Evolutionary conservation across 2,113 vertebrate species (phyloP).

Genomic region (Scartelaos histophorus): DNA sequence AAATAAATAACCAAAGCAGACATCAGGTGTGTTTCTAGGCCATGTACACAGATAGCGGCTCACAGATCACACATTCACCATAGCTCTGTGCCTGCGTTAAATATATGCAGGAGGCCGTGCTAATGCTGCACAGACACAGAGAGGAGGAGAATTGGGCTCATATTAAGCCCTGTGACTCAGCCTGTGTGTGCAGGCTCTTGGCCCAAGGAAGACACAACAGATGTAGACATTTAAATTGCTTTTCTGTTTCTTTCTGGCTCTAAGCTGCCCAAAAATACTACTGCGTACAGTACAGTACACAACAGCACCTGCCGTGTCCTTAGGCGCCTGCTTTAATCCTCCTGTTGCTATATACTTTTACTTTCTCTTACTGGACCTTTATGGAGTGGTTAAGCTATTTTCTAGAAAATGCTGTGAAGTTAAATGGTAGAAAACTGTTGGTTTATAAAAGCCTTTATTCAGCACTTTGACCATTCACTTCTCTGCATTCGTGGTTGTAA

Average conservation of each 20-base stretch:
- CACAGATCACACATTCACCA: slow-evolving; percentile 13
- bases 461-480: too few species aligned
- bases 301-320: slow-evolving; percentile 7
- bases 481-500: too few species aligned
- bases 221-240: slow-evolving; percentile 32
- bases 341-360: not conserved
- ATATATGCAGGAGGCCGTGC: slow-evolving; percentile 33
- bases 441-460: too few species aligned
- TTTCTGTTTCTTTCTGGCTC: slow-evolving; percentile 21
- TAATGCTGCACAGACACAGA: slow-evolving; percentile 25
- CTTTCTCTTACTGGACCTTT: not conserved
- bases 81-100: slow-evolving; percentile 22
- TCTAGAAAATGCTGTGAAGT: too few species aligned
- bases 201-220: slow-evolving; percentile 31
- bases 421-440: too few species aligned
- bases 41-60: slow-evolving; percentile 19
- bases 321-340: not conserved
- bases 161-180: slow-evolving; percentile 36
- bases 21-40: slow-evolving; percentile 48
- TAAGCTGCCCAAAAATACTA: slow-evolving; percentile 18
- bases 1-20: slow-evolving; percentile 15
- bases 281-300: not conserved
- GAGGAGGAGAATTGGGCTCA: slow-evolving; percentile 16
- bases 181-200: slow-evolving; percentile 15
- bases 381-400: not conserved